A percentile compares a stretch with the other conserved stretches of the same genome.
These are phyloP conservation scores for Zelostemma sp. DNA, from an alignment of 1,140 invertebrate species.

Conservation along the genomic window DNA sequence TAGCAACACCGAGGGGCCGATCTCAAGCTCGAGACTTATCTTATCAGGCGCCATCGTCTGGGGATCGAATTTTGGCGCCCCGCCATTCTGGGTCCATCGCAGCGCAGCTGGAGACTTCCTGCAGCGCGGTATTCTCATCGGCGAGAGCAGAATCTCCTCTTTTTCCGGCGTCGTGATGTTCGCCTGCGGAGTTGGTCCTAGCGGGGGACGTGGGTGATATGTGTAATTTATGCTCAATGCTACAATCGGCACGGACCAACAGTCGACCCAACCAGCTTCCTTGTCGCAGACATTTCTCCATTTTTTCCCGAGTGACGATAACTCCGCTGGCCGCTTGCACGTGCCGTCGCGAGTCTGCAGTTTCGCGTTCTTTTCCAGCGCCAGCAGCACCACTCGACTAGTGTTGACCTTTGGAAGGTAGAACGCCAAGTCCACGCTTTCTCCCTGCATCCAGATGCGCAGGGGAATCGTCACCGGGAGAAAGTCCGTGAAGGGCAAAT, in stretches of 20 bases:
- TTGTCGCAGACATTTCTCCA: constrained; percentile 90
- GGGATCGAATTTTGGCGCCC: constrained; percentile 86
- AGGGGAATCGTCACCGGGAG: constrained; percentile 88
- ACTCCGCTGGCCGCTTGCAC: constrained; percentile 71
- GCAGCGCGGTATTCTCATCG: constrained; percentile 88
- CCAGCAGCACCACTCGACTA: constrained; percentile 83
- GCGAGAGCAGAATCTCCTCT: constrained; percentile 91
- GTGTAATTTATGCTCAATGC: constrained; percentile 91
- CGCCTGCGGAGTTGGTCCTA: constrained; percentile 88
- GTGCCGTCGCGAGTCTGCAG: constrained; percentile 83
- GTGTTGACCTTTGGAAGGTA: constrained; percentile 94
- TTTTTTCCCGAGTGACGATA: constrained; percentile 77
- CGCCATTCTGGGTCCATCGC: constrained; percentile 75
- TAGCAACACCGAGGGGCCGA: constrained; percentile 90
- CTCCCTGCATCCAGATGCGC: constrained; percentile 94
- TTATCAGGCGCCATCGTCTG: constrained; percentile 85
- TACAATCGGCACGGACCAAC: constrained; percentile 94
- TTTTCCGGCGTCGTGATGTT: constrained; percentile 94
- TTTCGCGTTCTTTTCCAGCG: constrained; percentile 92
- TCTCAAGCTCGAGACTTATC: constrained; percentile 91
- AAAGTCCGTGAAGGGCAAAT: constrained; percentile 93
- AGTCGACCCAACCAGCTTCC: constrained; percentile 92
- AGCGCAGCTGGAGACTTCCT: constrained; percentile 77
- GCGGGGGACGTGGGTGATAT: constrained; percentile 90
- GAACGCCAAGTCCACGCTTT: constrained; percentile 89